Evolutionary conservation across 2,888 invertebrate species (phyloP), one percentile per base, ranked within the genome.

Genomic region (Oasisia sp.): DNA sequence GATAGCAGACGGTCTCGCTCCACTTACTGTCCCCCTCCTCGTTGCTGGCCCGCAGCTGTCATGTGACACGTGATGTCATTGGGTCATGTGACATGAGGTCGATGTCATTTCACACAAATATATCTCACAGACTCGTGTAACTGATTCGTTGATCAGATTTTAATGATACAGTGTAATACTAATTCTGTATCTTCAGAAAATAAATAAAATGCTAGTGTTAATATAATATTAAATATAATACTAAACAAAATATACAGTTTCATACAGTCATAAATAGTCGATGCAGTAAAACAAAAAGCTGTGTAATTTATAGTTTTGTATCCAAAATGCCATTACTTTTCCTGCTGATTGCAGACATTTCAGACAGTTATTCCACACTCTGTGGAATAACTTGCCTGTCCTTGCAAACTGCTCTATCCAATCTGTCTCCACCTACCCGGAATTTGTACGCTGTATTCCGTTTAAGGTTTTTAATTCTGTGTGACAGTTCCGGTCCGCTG

Each of bases 361-460:
- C 38, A 38, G 38, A 38, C 1, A 38, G 38, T 38, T 38, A 38
- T 38, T 38, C 38, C 38, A 38, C 38, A 38, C 38, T 38, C 38
- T 38, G n/a, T n/a, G n/a, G n/a, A n/a, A n/a, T n/a, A n/a, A n/a
- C n/a, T n/a, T n/a, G n/a, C n/a, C n/a, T n/a, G 38, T 38, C 38
- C 38, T 38, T 38, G 38, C 38, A 38, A 38, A 38, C 38, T 2
- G 38, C 38, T 38, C 38, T 38, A 38, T 38, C 4, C 4, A 4
- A 38, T 38, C 38, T 38, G 1, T 38, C 38, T 38, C 38, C 38
- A 94, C 95, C 95, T 94, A 97, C 97, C 95, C 97, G 96, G 96
- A 98, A 98, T 95, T 97, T 98, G 96, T 98, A 98, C 95, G 97
- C 97, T 94, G 98, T 97, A 94, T 98, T 98, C 94, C 98, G 97